Conservation (phyloP, 2,888 invertebrate species). For the Stratiomys singularior region DNA sequence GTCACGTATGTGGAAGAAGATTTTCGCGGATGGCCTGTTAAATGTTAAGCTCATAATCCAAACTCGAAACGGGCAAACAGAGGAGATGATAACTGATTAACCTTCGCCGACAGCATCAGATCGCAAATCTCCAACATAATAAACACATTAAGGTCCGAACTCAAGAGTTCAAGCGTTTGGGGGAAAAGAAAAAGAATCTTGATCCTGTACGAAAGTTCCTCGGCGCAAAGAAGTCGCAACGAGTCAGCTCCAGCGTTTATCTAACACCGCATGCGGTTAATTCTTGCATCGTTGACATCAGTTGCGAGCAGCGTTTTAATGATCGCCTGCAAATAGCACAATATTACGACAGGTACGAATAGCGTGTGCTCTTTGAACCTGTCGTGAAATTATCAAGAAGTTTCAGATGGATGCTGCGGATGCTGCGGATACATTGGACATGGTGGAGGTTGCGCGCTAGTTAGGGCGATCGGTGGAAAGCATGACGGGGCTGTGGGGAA, state of each 20-base stretch:
- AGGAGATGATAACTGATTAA: not conserved
- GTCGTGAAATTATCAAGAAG: constrained; percentile 46
- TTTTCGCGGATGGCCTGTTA: too few species aligned
- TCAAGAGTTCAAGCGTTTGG: constrained; percentile 12
- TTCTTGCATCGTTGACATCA: constrained; percentile 41
- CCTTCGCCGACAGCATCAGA: constrained; percentile 22
- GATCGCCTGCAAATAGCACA: constrained; percentile 32
- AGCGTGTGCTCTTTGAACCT: constrained; percentile 46
- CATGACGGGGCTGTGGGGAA: constrained; percentile 12
- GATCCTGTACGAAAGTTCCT: constrained; percentile 1
- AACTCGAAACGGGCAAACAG: not conserved
- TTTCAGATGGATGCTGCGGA: constrained; percentile 23
- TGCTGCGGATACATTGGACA: not conserved
- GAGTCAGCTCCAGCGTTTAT: constrained; percentile 25
- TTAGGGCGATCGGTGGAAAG: not conserved
- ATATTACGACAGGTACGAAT: constrained; percentile 32
- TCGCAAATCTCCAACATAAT: constrained; percentile 43
- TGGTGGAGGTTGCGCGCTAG: not conserved
- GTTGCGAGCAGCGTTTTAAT: constrained; percentile 20
- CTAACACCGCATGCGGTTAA: constrained; percentile 41
- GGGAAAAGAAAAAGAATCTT: not conserved
- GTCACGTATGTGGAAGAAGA: too few species aligned
- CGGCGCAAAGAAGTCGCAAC: too few species aligned
- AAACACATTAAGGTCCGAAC: constrained; percentile 40
- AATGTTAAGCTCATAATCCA: not conserved